A percentile compares a stretch with the other conserved stretches of the same genome.
Conservation (phyloP, 2,888 invertebrate genomes). For the Alentia gelatinosa region DNA sequence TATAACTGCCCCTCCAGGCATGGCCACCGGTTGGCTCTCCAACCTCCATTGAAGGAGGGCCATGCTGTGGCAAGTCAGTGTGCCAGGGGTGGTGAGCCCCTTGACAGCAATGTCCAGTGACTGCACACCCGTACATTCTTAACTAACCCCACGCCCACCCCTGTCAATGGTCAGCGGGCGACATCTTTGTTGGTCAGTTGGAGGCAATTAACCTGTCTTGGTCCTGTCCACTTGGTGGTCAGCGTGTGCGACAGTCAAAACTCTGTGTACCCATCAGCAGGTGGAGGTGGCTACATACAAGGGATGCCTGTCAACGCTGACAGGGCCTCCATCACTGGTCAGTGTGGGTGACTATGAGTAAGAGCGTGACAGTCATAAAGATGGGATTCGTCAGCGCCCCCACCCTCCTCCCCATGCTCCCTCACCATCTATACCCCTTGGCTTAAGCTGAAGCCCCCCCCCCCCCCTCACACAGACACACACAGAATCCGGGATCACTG, state of each 20-base stretch:
- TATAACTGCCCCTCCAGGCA: neutral
- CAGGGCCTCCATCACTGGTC: neutral
- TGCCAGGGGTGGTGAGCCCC: neutral
- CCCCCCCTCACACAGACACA: neutral
- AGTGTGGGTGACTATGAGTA: neutral
- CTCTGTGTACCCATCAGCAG: neutral
- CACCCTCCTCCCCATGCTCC: neutral
- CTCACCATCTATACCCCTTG: neutral
- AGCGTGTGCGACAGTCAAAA: neutral
- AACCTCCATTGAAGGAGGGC: neutral
- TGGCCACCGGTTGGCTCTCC: neutral
- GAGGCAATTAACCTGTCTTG: slow-evolving; percentile 10
- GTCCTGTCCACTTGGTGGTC: slow-evolving; percentile 27
- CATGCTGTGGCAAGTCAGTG: neutral
- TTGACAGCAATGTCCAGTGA: neutral
- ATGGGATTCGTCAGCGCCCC: slow-evolving; percentile 12
- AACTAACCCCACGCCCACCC: neutral
- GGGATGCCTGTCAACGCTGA: neutral
- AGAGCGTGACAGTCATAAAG: slow-evolving; percentile 29
- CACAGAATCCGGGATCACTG: slow-evolving; percentile 12
- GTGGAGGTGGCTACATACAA: neutral
- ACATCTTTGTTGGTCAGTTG: slow-evolving; percentile 38
- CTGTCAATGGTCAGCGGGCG: neutral
- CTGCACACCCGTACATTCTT: neutral
- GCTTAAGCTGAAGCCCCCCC: neutral